These are phyloP conservation scores for Phalacrocorax brasilianus DNA, from an alignment of 2,113 vertebrate genomes.

Conservation along the genomic window DNA sequence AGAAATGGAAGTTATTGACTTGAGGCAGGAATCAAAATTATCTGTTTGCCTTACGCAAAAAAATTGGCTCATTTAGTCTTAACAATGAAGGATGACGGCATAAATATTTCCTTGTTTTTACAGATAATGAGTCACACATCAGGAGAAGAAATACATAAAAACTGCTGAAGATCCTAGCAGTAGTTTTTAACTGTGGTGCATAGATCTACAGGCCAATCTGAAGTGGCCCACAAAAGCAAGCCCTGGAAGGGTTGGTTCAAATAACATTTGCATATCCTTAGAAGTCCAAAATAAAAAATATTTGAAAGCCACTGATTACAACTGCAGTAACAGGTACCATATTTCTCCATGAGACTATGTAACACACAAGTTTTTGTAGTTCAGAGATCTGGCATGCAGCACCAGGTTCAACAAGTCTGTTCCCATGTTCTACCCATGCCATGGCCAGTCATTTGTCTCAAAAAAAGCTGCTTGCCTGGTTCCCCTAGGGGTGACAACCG, in stretches of 20 bases:
- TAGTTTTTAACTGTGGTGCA: background rate
- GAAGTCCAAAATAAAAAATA: background rate
- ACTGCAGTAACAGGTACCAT: background rate
- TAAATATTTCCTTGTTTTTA: background rate
- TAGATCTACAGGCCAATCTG: background rate
- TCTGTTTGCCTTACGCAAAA: background rate
- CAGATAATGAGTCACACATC: background rate
- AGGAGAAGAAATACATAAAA: background rate
- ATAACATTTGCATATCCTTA: background rate
- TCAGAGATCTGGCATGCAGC: background rate
- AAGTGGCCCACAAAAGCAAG: background rate
- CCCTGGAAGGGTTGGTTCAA: background rate
- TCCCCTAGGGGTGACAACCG: fast-evolving
- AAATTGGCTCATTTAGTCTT: background rate
- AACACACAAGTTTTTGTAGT: background rate
- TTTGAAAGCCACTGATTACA: background rate
- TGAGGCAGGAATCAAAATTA: background rate
- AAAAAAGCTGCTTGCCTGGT: background rate
- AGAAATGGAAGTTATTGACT: background rate
- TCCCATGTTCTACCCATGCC: background rate
- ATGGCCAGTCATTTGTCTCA: background rate
- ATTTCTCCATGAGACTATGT: background rate
- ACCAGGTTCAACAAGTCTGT: background rate
- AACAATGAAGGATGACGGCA: background rate
- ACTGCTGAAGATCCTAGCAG: background rate